Percentiles rank a stretch among this genome's conserved stretches.
phyloP scores from a whole-genome alignment of 2,113 vertebrate species.

The Periophthalmodon schlosseri region DNA sequence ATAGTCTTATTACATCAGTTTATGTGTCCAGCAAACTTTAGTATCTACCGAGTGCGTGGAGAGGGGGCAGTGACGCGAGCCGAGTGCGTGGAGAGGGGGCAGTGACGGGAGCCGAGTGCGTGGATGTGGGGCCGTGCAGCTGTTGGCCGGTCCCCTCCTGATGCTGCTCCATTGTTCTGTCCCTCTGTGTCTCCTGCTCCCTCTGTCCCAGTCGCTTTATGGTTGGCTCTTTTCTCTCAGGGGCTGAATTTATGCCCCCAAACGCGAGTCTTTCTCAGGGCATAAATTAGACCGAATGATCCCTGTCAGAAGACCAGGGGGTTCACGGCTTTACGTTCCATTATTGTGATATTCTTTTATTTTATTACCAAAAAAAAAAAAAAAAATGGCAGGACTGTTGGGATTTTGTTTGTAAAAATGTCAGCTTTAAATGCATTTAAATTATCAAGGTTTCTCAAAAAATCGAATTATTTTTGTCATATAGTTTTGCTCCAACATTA shows the following conservation, averaged over 20 bases:
- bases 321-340: conserved; percentile 50
- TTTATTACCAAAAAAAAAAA: conserved; percentile 28
- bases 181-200: conserved; percentile 35
- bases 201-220: conserved; percentile 59
- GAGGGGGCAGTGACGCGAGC: background rate
- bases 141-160: conserved; percentile 70
- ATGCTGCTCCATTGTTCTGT: conserved; percentile 68
- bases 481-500: too few relatives aligned
- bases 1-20: too few relatives aligned
- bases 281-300: conserved; percentile 73
- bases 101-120: conserved; percentile 8
- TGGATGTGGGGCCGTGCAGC: conserved; percentile 62
- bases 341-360: conserved; percentile 46
- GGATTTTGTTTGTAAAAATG: background rate
- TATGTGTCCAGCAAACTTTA: too few relatives aligned
- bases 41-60: too few relatives aligned
- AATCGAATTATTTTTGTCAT: background rate
- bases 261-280: conserved; percentile 72
- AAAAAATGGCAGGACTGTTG: background rate
- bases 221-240: conserved; percentile 56
- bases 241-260: conserved; percentile 67
- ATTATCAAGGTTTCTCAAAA: background rate
- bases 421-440: background rate
- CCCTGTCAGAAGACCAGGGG: conserved; percentile 47
- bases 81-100: background rate